Conservation (phyloP, 2,797 vertebrate species). For the Gymnocypris eckloni region DNA sequence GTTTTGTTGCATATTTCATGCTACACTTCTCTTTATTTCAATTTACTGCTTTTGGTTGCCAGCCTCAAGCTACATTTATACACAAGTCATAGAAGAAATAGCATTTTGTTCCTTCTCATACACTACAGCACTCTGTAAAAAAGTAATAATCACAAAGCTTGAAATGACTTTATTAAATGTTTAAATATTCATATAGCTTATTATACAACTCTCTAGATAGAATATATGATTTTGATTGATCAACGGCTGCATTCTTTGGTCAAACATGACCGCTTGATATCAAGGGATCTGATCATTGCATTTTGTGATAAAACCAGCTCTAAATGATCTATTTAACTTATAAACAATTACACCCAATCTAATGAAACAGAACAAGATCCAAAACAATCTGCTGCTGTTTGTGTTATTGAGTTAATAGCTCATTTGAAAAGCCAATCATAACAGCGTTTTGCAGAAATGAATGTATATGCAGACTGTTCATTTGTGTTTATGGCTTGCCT, state of each 20-base stretch:
- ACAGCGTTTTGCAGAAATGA: not conserved
- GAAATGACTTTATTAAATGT: not conserved
- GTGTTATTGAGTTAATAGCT: not conserved
- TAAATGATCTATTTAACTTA: not conserved
- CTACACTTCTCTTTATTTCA: slow-evolving; percentile 1
- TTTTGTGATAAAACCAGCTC: slow-evolving; percentile 1
- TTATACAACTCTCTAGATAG: not conserved
- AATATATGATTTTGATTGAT: slow-evolving; percentile 1
- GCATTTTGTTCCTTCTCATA: not conserved
- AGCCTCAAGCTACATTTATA: slow-evolving; percentile 5
- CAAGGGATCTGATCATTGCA: not conserved
- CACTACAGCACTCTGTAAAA: slow-evolving; percentile 1
- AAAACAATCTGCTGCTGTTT: not conserved
- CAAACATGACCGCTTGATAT: not conserved
- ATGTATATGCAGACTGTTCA: not conserved
- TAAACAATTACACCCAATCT: not conserved
- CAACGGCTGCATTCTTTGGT: not conserved
- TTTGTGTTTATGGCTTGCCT: slow-evolving; percentile 65
- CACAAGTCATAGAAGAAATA: slow-evolving; percentile 8
- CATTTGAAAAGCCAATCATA: not conserved
- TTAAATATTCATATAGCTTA: not conserved
- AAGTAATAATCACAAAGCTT: slow-evolving; percentile 10
- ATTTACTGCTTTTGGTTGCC: not conserved
- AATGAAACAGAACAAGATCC: not conserved
- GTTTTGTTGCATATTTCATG: not conserved